Evolutionary conservation across 2,888 invertebrate genomes (phyloP), one percentile per base, ranked within the genome.

Genomic region (Agrotis clavis): DNA sequence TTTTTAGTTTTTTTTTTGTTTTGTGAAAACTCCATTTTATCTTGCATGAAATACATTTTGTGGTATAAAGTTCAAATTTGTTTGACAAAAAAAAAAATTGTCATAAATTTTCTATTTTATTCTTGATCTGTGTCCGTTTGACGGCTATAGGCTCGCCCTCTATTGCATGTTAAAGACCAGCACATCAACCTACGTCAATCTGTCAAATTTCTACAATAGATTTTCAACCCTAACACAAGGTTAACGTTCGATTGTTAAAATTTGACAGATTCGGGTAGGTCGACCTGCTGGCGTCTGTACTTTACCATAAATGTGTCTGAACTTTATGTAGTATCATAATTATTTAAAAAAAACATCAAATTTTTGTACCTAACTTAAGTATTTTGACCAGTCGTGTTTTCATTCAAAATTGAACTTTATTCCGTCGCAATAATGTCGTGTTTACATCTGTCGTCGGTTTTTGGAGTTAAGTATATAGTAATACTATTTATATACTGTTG

Each of bases 401-500:
- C 21, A 53, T 30, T 69, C 54, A 64, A 74, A 67, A 83, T 69
- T 80, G 56, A 74, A 66, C 68, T 41, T 74, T 74, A 67, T 18
- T 0, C n/a, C n/a, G 0, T 11, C 56, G 51, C 1, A 6, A 61
- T 67, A 74, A 67, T 9, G 76, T 69, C 60, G 53, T 80, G 48
- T 83, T 79, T 70, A 68, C 77, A 66, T 76, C 79, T 75, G 77
- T 56, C 54, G 65, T 66, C 72, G 83, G 51, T 54, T 73, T 79
- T 65, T 79, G 85, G 83, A 87, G 83, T 80, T 78, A 76, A 83
- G 79, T 87, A 86, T 86, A 88, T 85, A 85, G 71, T 84, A 77
- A 77, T 87, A 89, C 85, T 91, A 90, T 91, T 91, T 91, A 91
- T 89, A 88, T 88, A 82, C 87, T 79, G 91, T 91, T 85, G 88